Conservation (phyloP, 64 coral and sea anemone species). For the Orbicella faveolata region DNA sequence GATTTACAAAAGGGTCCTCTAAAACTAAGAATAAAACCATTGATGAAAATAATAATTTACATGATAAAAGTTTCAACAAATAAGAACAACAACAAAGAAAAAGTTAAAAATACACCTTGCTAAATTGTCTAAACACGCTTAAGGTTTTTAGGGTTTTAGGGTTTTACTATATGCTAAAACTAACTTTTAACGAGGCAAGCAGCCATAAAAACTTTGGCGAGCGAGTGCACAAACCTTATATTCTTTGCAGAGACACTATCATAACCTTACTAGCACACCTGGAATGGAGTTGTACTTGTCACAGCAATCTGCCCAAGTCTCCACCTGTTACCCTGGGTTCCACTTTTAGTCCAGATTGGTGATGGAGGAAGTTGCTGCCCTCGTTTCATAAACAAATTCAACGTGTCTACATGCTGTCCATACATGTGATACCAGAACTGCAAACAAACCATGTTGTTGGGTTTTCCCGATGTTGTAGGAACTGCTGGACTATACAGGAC, state of each 20-base stretch:
- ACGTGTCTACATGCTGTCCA: constrained; percentile 82
- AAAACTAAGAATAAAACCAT: too few relatives aligned
- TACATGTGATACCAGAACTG: constrained; percentile 99
- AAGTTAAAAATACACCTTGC: too few relatives aligned
- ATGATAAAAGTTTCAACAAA: too few relatives aligned
- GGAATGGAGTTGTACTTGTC: constrained; percentile 43
- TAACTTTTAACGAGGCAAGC: too few relatives aligned
- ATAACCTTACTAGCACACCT: constrained; percentile 18
- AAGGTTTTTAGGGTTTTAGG: background rate
- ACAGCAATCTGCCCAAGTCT: constrained; percentile 71
- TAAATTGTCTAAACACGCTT: too few relatives aligned
- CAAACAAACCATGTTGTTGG: constrained; percentile 66
- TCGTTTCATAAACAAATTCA: constrained; percentile 64
- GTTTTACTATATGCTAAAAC: background rate
- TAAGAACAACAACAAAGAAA: too few relatives aligned
- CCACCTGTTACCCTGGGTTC: constrained; percentile 88
- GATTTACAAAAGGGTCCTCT: too few relatives aligned
- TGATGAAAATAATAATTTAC: too few relatives aligned
- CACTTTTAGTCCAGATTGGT: constrained; percentile 76
- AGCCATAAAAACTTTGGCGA: too few relatives aligned
- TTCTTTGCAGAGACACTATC: background rate
- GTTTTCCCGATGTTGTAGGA: constrained; percentile 55
- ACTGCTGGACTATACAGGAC: constrained; percentile 59
- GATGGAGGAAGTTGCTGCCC: constrained; percentile 33
- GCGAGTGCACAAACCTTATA: background rate